Conservation (phyloP, 2,888 invertebrate genomes). For the Cancer borealis region DNA sequence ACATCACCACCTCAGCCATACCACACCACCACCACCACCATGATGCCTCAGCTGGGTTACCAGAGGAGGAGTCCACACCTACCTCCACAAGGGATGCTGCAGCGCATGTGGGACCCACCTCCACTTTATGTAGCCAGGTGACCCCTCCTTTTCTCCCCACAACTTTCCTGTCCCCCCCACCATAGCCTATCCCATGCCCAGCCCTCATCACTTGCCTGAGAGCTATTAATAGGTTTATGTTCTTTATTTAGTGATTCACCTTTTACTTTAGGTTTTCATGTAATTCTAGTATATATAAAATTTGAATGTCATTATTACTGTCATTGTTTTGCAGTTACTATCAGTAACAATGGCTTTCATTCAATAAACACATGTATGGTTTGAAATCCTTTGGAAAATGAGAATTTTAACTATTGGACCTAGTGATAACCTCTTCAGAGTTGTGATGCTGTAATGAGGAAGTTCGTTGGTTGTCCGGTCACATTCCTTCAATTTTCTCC, state of each 20-base stretch:
- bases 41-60: background rate
- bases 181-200: constrained; percentile 63
- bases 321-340: constrained; percentile 48
- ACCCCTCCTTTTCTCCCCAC: constrained; percentile 66
- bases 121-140: constrained; percentile 73
- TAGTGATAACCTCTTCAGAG: constrained; percentile 74
- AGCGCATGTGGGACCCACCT: constrained; percentile 46
- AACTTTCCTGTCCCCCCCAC: constrained; percentile 61
- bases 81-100: background rate
- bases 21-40: constrained; percentile 16
- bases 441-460: constrained; percentile 74
- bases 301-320: constrained; percentile 54
- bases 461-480: constrained; percentile 75
- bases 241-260: constrained; percentile 48
- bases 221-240: constrained; percentile 60
- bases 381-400: constrained; percentile 56
- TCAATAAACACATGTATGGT: constrained; percentile 34
- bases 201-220: constrained; percentile 60
- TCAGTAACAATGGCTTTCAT: constrained; percentile 31
- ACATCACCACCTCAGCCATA: constrained; percentile 1
- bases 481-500: constrained; percentile 73
- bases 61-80: background rate
- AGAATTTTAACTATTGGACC: constrained; percentile 62
- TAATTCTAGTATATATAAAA: constrained; percentile 43
- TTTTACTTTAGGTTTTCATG: constrained; percentile 56